phyloP scores from a whole-genome alignment of 64 coral and sea anemone genomes.

The Montipora foliosa region DNA sequence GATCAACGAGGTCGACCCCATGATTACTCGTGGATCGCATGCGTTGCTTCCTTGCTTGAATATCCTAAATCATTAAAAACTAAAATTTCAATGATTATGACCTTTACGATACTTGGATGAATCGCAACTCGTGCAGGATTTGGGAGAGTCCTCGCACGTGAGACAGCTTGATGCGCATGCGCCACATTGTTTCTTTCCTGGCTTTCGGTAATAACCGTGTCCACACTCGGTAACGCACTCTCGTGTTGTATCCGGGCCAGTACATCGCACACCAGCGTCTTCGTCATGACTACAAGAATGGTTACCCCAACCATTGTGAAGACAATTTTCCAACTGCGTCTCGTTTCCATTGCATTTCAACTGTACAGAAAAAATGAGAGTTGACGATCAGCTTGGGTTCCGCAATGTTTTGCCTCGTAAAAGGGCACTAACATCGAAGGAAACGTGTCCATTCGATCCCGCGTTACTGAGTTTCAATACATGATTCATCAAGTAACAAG shows the following conservation, averaged over 20 bases:
- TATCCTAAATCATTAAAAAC: too few relatives aligned
- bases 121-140: slow-evolving; percentile 70
- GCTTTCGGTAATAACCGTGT: slow-evolving; percentile 64
- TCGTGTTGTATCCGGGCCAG: slow-evolving; percentile 77
- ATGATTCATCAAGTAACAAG: too few relatives aligned
- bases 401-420: too few relatives aligned
- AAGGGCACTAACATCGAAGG: too few relatives aligned
- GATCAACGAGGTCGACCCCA: too few relatives aligned
- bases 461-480: too few relatives aligned
- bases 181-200: slow-evolving; percentile 24
- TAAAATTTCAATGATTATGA: slow-evolving; percentile 1
- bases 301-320: slow-evolving; percentile 77
- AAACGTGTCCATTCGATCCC: too few relatives aligned
- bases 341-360: slow-evolving; percentile 67
- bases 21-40: too few relatives aligned
- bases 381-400: too few relatives aligned
- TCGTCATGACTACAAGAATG: slow-evolving; percentile 87
- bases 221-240: slow-evolving; percentile 71
- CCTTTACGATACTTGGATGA: slow-evolving; percentile 67
- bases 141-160: slow-evolving; percentile 62
- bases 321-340: slow-evolving; percentile 59
- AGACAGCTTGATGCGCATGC: slow-evolving; percentile 71
- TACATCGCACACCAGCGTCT: slow-evolving; percentile 84
- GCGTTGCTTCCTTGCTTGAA: too few relatives aligned
- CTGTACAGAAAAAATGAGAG: background rate